Percentiles rank a stretch among this genome's conserved stretches.
phyloP scores from a whole-genome alignment of 2,888 invertebrate species.

The Theretra japonica region DNA sequence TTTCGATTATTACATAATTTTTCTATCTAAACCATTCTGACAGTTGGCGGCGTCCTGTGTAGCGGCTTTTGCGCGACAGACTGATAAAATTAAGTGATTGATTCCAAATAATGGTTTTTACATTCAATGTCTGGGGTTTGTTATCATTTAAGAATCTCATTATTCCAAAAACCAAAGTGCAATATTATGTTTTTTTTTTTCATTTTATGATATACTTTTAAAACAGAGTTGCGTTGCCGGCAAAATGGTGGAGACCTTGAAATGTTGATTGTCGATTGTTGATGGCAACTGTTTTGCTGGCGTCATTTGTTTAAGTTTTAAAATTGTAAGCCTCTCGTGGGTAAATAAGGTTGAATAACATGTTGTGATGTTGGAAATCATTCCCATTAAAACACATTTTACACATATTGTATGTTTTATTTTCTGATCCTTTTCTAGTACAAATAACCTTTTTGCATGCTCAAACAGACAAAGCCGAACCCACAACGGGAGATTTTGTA shows the following conservation, averaged over 20 bases:
- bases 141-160: conserved; percentile 42
- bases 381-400: conserved; percentile 83
- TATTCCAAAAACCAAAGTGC: conserved; percentile 44
- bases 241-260: not conserved
- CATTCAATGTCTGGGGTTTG: conserved; percentile 30
- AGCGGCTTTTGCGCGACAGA: conserved; percentile 30
- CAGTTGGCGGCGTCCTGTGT: not conserved
- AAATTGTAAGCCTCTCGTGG: conserved; percentile 58
- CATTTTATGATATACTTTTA: conserved; percentile 1
- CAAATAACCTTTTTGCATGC: not conserved
- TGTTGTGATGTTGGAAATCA: conserved; percentile 77
- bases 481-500: not conserved
- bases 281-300: conserved; percentile 23
- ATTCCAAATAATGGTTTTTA: conserved; percentile 35
- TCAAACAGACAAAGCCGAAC: not conserved
- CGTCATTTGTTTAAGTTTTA: conserved; percentile 38
- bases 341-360: conserved; percentile 55
- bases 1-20: not conserved
- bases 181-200: conserved; percentile 12
- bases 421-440: conserved; percentile 33
- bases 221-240: not conserved
- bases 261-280: conserved; percentile 12
- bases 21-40: not conserved
- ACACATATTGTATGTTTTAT: conserved; percentile 63
- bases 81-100: conserved; percentile 36